Evolutionary conservation across 2,797 vertebrate genomes (phyloP), one percentile per base, ranked within the genome.

Genomic region (Pangasius macronema): DNA sequence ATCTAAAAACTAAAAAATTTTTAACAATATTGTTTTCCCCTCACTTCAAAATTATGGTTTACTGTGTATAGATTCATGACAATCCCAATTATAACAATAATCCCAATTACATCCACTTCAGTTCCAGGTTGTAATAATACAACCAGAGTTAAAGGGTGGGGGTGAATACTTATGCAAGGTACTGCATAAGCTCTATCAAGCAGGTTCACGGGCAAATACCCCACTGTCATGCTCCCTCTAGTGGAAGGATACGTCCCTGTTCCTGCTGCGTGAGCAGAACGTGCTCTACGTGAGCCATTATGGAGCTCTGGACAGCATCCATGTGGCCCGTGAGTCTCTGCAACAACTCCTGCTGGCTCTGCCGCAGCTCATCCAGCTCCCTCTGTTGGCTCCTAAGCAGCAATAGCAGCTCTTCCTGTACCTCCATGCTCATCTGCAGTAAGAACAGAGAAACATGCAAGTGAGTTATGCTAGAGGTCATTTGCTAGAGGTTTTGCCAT

Each of bases 201-300:
- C 10, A 80, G 9, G 5, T 59, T 36, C 20, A 39, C 20, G n/a
- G 42, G 24, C 7, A 33, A 22, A 24, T 2, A 67, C 39, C 27
- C 3, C 27, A 73, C 11, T 18, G 20, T 73, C 20, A 59, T n/a
- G 83, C 85, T 72, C 82, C 85, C 59, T 68, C 68, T 73, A 55
- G 73, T 20, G 51, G 49, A 95, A 98, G 96, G 98, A 99, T 99
- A 99, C 99, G 97, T 81, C 99, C 97, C 67, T 99, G 97, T 88
- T 99, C 97, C 85, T 97, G 97, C 90, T 97, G 96, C 42, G 95
- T 96, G 88, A 96, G 95, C 3, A 99, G 93, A 70, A 96, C 95
- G 4, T 96, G 96, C 89, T 99, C 97, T 1, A 99, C 93, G 0
- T 97, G 98, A 85, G 96, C 94, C 92, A 97, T 97, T 10, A 99